A percentile compares a stretch with the other conserved stretches of the same genome.
These are phyloP conservation scores for Willowsia nigromaculata DNA, from an alignment of 2,888 invertebrate species.

Conservation along the genomic window DNA sequence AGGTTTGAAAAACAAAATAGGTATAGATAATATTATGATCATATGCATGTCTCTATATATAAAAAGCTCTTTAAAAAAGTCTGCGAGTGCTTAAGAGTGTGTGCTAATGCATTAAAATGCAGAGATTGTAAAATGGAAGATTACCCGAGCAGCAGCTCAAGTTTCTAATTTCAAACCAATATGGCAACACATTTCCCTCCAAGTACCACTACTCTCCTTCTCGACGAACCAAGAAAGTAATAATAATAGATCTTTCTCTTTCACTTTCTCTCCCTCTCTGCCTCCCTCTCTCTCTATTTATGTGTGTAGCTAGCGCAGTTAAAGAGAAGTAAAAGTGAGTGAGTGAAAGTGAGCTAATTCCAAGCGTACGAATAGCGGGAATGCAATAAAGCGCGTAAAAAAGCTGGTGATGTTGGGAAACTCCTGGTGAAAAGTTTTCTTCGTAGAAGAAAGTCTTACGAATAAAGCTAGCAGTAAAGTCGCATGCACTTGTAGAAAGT, in stretches of 20 bases:
- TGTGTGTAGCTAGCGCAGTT: not conserved
- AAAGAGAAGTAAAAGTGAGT: slow-evolving; percentile 17
- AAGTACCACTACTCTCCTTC: not conserved
- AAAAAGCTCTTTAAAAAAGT: too few species aligned
- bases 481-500: not conserved
- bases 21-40: not conserved
- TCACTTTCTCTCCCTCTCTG: not conserved
- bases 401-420: not conserved
- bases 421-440: not conserved
- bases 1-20: too few species aligned
- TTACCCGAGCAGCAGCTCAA: slow-evolving; percentile 4
- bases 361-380: not conserved
- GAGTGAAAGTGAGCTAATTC: slow-evolving; percentile 18
- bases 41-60: too few species aligned
- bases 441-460: not conserved
- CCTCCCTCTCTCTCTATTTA: not conserved
- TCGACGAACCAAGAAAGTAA: slow-evolving; percentile 23
- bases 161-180: slow-evolving; percentile 36
- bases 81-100: not conserved
- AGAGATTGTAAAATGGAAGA: slow-evolving; percentile 5
- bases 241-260: slow-evolving; percentile 38
- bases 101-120: slow-evolving; percentile 20
- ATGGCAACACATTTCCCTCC: not conserved
- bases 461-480: slow-evolving; percentile 1
- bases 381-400: slow-evolving; percentile 5